Evolutionary conservation across 2,888 invertebrate species (phyloP).

Genomic region (Hyposoter dolosus): DNA sequence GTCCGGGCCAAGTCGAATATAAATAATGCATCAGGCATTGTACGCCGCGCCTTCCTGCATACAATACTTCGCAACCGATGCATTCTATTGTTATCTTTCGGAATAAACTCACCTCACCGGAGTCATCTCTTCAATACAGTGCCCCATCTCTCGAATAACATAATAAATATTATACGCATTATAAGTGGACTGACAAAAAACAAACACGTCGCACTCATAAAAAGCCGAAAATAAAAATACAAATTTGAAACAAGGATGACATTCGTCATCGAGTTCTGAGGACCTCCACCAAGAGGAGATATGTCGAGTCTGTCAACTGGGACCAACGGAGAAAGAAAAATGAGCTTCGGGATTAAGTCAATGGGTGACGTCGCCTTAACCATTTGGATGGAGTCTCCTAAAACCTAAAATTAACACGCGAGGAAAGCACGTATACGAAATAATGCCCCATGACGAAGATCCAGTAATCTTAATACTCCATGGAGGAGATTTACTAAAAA

Average conservation of each 20-base stretch:
- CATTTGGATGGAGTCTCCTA: constrained; percentile 51
- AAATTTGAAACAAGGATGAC: constrained; percentile 5
- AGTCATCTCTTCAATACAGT: constrained; percentile 74
- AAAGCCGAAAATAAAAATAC: constrained; percentile 9
- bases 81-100: constrained; percentile 81
- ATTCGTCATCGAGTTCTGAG: constrained; percentile 29
- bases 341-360: constrained; percentile 6
- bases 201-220: constrained; percentile 19
- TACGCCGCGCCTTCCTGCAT: constrained; percentile 80
- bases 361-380: constrained; percentile 25
- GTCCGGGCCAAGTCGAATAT: constrained; percentile 74
- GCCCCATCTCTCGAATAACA: constrained; percentile 76
- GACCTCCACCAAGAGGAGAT: constrained; percentile 49
- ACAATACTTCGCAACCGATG: constrained; percentile 78
- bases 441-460: constrained; percentile 19
- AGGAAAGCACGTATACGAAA: constrained; percentile 12
- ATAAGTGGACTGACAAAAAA: constrained; percentile 67
- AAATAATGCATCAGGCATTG: constrained; percentile 83
- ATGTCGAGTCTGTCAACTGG: constrained; percentile 73
- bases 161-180: constrained; percentile 75
- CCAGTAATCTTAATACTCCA: constrained; percentile 27
- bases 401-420: constrained; percentile 48
- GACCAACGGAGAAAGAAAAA: constrained; percentile 35
- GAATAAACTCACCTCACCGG: constrained; percentile 76
- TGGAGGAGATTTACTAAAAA: constrained; percentile 46